Conservation (phyloP, 1,140 invertebrate genomes). For the Pseudoatta argentina region DNA sequence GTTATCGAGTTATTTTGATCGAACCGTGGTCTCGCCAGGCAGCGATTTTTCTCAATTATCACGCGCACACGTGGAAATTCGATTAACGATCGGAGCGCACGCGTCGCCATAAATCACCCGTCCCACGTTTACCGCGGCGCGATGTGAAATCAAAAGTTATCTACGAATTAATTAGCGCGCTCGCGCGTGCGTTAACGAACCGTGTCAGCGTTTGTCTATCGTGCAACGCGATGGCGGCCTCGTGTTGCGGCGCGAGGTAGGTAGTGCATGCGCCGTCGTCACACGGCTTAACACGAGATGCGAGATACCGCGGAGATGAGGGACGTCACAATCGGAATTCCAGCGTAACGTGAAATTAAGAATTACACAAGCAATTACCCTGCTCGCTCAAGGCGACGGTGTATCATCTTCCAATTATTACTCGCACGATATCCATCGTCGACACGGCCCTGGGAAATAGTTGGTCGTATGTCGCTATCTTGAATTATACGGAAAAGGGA, state of each 20-base stretch:
- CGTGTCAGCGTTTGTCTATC: constrained; percentile 81
- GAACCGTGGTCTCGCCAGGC: background rate
- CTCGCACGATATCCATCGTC: constrained; percentile 77
- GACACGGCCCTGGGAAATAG: constrained; percentile 22
- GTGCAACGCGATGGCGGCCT: constrained; percentile 35
- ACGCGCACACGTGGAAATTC: constrained; percentile 46
- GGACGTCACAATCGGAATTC: constrained; percentile 80
- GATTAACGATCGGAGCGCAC: constrained; percentile 57
- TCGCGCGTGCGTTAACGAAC: constrained; percentile 77
- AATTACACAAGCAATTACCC: constrained; percentile 86
- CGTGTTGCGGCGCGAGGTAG: constrained; percentile 32
- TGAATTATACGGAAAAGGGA: background rate
- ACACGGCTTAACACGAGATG: constrained; percentile 75
- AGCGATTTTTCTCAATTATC: constrained; percentile 25
- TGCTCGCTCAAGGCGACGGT: constrained; percentile 81
- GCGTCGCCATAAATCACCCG: constrained; percentile 58
- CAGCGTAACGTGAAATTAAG: constrained; percentile 85
- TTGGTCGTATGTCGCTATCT: constrained; percentile 24
- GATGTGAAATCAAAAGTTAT: constrained; percentile 71
- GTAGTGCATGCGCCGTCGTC: constrained; percentile 46
- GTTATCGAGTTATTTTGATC: constrained; percentile 43
- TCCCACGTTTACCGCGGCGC: constrained; percentile 12
- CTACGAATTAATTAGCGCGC: constrained; percentile 80
- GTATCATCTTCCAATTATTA: constrained; percentile 85
- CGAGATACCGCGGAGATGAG: constrained; percentile 68